Base-by-base conservation (phyloP, 2,888 invertebrate genomes). In the Caenorhabditis sinica region DNA sequence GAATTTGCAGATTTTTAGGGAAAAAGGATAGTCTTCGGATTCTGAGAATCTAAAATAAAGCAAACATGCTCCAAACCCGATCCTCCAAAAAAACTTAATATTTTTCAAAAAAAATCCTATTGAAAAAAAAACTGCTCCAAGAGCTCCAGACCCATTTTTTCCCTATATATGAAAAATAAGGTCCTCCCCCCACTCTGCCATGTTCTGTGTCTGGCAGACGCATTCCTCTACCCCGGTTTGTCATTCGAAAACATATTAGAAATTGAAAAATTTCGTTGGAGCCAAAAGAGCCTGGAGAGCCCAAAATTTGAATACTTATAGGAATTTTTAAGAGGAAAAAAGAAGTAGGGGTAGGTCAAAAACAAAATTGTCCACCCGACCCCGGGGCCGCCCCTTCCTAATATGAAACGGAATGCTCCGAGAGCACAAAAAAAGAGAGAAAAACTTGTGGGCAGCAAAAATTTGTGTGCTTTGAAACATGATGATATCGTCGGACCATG, bases 191-290 rank as follows among this genome's bases (percentile, higher is more conserved):
- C 33, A n/a, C n/a, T n/a, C n/a, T n/a, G n/a, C n/a, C n/a, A n/a
- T n/a, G n/a, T 53, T 23, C 53, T 53, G 60, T 13, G 25, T 23
- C 23, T 23, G 68, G 49, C 45, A 25, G 56, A 28, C 25, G 60
- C 56, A 17, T 56, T 25, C 20, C 20, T 45, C 11, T 45, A 4
- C 3, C 5, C 9, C 13, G 49, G 49, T 56, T 66, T 60, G 68
- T 76, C 76, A 51, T 69, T 23, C 36, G 68, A 77, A 76, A 77
- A 77, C 76, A 77, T 77, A 69, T 77, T 77, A 69, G 61, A 77
- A 77, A 77, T 77, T 77, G 76, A 77, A 77, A 69, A 76, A 76
- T 68, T 66, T 49, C 49, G 56, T 15, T 23, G 25, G 30, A 5
- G 4, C 63, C 13, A 3, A 25, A 15, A n/a, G 23, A 15, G 9